Evolutionary conservation across 92 coral and sea anemone genomes (phyloP).

Genomic region (Epizoanthus ramosus): DNA sequence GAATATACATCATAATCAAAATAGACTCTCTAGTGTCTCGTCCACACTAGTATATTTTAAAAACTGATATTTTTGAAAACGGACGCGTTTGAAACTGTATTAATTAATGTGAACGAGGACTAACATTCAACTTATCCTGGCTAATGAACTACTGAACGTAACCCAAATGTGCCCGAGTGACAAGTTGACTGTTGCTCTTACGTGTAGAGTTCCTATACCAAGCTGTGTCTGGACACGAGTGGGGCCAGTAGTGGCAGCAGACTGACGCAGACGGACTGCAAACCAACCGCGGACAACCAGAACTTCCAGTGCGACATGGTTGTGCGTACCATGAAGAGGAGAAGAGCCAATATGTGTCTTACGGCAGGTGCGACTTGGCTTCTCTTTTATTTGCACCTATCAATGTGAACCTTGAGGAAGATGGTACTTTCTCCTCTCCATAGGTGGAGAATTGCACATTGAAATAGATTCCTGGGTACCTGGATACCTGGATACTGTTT

Average conservation of each 20-base stretch:
- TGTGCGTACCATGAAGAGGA: constrained; percentile 83
- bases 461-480: no score
- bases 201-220: constrained; percentile 67
- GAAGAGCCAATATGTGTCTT: constrained; percentile 87
- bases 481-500: no score
- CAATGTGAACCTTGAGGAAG: no score
- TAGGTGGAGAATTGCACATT: no score
- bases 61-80: no score
- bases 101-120: neutral
- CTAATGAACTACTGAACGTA: neutral
- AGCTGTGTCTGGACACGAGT: constrained; percentile 86
- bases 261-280: constrained; percentile 84
- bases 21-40: no score
- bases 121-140: neutral
- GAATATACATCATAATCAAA: no score
- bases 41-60: no score
- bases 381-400: neutral
- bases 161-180: neutral
- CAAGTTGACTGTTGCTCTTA: neutral
- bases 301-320: constrained; percentile 92
- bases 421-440: no score
- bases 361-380: constrained; percentile 72
- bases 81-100: no score
- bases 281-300: constrained; percentile 89
- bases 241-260: constrained; percentile 73